phyloP scores from a whole-genome alignment of 2,797 vertebrate species.

The Chaunax sp. region DNA sequence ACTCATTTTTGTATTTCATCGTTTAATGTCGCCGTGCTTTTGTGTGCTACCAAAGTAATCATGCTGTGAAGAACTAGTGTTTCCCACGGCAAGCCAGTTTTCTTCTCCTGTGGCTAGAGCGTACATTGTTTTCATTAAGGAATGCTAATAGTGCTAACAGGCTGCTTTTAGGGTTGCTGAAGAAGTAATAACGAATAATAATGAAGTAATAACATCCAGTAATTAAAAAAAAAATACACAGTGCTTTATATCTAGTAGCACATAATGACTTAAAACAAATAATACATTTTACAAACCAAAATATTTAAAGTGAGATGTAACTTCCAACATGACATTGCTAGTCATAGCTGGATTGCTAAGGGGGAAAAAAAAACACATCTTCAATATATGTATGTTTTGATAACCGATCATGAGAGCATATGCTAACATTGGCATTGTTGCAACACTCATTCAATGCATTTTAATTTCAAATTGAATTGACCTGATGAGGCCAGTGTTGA shows the following conservation, averaged over 20 bases:
- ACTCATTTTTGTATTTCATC: conserved; percentile 26
- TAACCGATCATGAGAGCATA: neutral
- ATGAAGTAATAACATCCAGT: neutral
- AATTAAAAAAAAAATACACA: neutral
- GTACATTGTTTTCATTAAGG: conserved; percentile 12
- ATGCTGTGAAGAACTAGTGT: conserved; percentile 27
- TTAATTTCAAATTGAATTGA: conserved; percentile 24
- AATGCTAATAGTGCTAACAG: conserved; percentile 14
- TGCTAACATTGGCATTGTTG: conserved; percentile 3
- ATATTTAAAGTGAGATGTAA: neutral
- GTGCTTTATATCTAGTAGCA: no score
- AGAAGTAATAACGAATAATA: no score
- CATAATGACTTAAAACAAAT: no score
- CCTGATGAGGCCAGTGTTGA: no score
- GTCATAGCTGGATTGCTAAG: no score
- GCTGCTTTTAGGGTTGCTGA: conserved; percentile 9
- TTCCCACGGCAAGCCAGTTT: conserved; percentile 7
- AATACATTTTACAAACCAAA: no score
- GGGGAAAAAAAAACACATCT: no score
- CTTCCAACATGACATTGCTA: neutral
- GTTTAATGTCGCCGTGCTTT: conserved; percentile 28
- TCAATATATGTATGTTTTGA: no score
- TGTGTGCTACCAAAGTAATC: conserved; percentile 41
- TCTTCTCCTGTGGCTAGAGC: conserved; percentile 12
- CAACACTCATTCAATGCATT: conserved; percentile 4